Base-by-base conservation (phyloP, 2,113 vertebrate species). In the Macroglossus sobrinus region DNA sequence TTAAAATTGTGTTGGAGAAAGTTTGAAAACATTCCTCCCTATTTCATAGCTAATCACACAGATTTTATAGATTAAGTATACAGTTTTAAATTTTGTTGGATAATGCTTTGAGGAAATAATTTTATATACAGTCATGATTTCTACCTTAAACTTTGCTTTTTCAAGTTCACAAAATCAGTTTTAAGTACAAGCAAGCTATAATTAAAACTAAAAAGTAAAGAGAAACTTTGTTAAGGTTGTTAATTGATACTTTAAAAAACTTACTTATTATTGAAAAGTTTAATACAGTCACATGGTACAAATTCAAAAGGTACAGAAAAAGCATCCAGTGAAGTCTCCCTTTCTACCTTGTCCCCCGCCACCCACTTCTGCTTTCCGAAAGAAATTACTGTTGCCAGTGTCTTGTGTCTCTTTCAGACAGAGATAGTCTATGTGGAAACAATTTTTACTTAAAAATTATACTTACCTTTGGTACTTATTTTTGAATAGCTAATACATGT, bases 181-280 rank as follows among this genome's bases (percentile, higher is more conserved):
- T 90, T 66, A 74, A 89, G 75, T 89, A 63, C 28, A 89, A 91
- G n/a, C 82, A 84, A 89, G 18, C 21, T 93, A 79, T 84, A 89
- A 89, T 78, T 84, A 79, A 74, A 96, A 80, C 57, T 74, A 80
- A 79, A 68, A 79, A 24, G 19, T 40, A 94, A 90, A 66, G 18
- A 75, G 40, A 87, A 82, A 45, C 4, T 33, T 19, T 93, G 26
- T 64, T 76, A 94, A 90, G 30, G 95, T n/a, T 89, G 66, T 92
- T 97, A 91, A 21, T 30, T 79, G n/a, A 3, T 30, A 78, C 24
- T 72, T 96, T 5, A 45, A 71, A 76, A 86, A 61, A 69, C 6
- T 64, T 84, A 61, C 35, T 18, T 82, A 50, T 61, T 95, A 50
- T 63, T 96, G 18, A 93, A 78, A 69, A 84, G n/a, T 61, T 94